Conservation (phyloP, 2,113 vertebrate genomes). For the Tiliqua scincoides region DNA sequence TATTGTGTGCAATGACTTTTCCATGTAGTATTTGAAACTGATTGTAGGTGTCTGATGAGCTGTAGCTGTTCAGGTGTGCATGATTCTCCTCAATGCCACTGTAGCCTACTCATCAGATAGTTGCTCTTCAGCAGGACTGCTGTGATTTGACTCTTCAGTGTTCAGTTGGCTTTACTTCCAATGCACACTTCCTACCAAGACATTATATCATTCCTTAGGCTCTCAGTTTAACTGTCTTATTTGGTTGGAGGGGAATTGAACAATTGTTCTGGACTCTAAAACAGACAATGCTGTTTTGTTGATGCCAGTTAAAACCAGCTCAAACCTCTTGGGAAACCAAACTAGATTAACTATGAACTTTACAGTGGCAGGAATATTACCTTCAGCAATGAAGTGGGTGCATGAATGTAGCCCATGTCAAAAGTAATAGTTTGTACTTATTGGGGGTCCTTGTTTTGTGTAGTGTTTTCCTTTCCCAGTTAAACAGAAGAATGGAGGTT, state of each 20-base stretch:
- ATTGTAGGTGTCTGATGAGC: background rate
- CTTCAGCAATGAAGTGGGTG: background rate
- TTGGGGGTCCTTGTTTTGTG: too few relatives aligned
- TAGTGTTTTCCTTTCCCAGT: too few relatives aligned
- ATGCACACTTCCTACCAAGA: background rate
- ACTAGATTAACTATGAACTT: background rate
- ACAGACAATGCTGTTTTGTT: background rate
- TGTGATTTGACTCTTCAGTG: background rate
- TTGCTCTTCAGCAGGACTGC: background rate
- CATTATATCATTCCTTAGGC: background rate
- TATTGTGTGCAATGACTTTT: background rate
- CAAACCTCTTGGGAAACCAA: background rate
- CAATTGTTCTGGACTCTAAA: background rate
- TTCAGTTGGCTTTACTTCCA: background rate
- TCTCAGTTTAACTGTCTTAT: background rate
- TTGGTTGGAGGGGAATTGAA: background rate
- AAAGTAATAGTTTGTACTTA: background rate
- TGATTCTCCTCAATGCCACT: background rate
- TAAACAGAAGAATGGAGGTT: too few relatives aligned
- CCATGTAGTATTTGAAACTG: background rate
- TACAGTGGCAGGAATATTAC: background rate
- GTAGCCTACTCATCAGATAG: background rate
- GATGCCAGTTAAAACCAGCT: background rate
- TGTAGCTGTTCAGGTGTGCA: background rate
- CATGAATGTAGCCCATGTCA: background rate